Base-by-base conservation (phyloP, 2,797 vertebrate species). In the Tamandua tetradactyla region DNA sequence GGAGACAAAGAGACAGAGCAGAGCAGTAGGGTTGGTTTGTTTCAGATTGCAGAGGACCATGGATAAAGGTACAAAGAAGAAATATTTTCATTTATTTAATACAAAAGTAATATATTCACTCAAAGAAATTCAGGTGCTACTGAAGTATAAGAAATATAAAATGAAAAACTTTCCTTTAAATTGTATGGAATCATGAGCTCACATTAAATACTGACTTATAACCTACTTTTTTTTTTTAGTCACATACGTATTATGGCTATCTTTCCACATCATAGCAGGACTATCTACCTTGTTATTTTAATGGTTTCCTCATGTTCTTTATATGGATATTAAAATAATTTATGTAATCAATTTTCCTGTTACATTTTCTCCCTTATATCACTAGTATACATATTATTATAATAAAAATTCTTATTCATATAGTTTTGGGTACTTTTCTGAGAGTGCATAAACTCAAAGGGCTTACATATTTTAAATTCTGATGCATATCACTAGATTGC, bases 151-250 rank as follows among this genome's bases (percentile, higher is more conserved):
- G 62, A 84, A 62, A 55, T 42, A 80, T 20, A 78, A 82, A 52
- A 22, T 59, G 7, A 87, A 68, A 85, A 52, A 84, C 5, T 49
- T 82, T 76, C 37, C 44, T 61, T 87, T 17, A 61, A 52, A 49
- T 68, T 82, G 18, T 61, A 22, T 40, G 49, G 27, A 82, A 66
- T 72, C 44, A 62, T 69, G n/a, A 69, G 15, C 85, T 86, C 61
- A 9, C 27, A 23, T 40, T 61, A 35, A 84, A 62, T 23, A 49
- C 6, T 71, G 66, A n/a, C 30, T 83, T 85, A 57, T 44, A 59
- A 80, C n/a, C 47, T 12, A 22, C 61, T 85, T 95, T 66, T 55
- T 66, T 55, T 23, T 27, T 81, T 76, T 69, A 91, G 61, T 32
- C 52, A 13, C 47, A 30, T 37, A n/a, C 25, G 25, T 55, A 37